Evolutionary conservation across 2,113 vertebrate species (phyloP).

Genomic region (Balaenoptera acutorostrata): DNA sequence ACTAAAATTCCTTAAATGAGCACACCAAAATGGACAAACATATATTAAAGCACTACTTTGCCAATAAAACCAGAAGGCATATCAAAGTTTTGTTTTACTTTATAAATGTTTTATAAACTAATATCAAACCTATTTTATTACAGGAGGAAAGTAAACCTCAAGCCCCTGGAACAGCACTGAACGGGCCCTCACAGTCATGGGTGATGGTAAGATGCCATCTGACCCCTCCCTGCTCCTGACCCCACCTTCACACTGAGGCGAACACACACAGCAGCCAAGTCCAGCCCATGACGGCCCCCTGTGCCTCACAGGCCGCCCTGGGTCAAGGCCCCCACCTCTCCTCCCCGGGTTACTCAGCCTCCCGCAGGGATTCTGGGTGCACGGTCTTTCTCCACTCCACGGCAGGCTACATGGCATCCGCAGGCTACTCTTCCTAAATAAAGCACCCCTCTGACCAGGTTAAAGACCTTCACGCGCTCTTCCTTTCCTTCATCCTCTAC

Average conservation of each 20-base stretch:
- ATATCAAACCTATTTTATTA: background rate
- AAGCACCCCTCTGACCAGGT: background rate
- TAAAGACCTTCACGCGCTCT: background rate
- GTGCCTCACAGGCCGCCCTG: background rate
- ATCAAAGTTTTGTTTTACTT: background rate
- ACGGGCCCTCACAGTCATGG: background rate
- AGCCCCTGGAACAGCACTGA: background rate
- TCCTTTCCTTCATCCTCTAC: background rate
- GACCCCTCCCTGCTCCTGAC: background rate
- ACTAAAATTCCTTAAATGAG: background rate
- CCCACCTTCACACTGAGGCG: background rate
- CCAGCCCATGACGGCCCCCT: background rate
- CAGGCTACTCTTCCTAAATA: background rate
- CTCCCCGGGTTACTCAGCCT: rapidly evolving
- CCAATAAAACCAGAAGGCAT: background rate
- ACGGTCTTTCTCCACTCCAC: background rate
- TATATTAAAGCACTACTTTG: background rate
- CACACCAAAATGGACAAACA: background rate
- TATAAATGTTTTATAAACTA: background rate
- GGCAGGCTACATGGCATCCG: background rate
- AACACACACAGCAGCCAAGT: background rate
- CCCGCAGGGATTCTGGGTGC: background rate
- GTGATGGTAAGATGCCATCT: rapidly evolving
- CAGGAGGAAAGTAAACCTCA: background rate
- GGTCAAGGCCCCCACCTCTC: background rate